Evolutionary conservation across 2,113 vertebrate genomes (phyloP), one percentile per base, ranked within the genome.

Genomic region (Corythornis madagascariensis): DNA sequence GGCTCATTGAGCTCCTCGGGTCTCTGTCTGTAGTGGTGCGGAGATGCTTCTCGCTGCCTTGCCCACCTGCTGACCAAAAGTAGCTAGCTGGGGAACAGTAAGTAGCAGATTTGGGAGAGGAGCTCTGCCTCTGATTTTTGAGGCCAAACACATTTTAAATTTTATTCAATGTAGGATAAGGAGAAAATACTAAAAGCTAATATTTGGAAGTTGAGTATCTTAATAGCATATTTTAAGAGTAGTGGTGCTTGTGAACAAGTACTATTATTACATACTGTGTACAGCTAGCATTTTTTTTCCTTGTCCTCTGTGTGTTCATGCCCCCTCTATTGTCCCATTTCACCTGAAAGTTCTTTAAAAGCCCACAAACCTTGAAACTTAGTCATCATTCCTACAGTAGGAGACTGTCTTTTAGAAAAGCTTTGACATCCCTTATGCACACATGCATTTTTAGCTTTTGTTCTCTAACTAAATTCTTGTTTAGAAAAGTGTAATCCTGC

Each of bases 401-500:
- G 88, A 50, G 35, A 33, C 8, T 59, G 12, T 42, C 11, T 65
- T 42, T 43, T 5, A 8, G 6, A 55, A 67, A 71, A 90, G 20
- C 22, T 55, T 69, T 86, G 31, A 13, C 16, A 5, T 83, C 4
- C 9, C 3, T 1, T 66, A 1, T 60, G 11, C 3, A 6, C 9
- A 2, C 9, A 35, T 1, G 15, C 4, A 5, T 79, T 90, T 90
- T 73, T 86, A 91, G 76, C 13, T 61, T 87, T 7, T 79, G 61
- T 67, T 66, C 43, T 33, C 13, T 53, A 16, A 65, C 47, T 64
- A 17, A 90, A 11, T 66, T 75, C 15, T 67, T 52, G 40, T 88
- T 91, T 75, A 73, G 73, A 72, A 71, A 75, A 83, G 20, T 40
- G 12, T 88, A 94, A 92, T 94, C 67, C 71, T 86, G 12, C 57